Evolutionary conservation across 1,140 invertebrate species (phyloP).

Genomic region (Dryas iulia): DNA sequence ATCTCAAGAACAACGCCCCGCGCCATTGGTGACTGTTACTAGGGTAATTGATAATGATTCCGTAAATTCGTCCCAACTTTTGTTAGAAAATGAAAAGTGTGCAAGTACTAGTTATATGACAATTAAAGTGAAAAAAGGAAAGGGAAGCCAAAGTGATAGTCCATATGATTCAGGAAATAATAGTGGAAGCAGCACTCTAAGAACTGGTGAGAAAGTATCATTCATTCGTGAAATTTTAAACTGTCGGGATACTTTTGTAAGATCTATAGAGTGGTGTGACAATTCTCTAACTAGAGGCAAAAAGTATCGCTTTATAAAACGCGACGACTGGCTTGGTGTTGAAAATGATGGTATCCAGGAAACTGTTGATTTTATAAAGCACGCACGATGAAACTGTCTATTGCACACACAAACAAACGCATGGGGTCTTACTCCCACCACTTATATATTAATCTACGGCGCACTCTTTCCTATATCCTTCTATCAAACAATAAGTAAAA

Average conservation of each 20-base stretch:
- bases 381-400: conserved; percentile 19
- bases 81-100: conserved; percentile 50
- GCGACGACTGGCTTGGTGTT: conserved; percentile 66
- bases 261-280: conserved; percentile 72
- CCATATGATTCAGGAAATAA: conserved; percentile 39
- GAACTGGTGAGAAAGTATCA: conserved; percentile 69
- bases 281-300: conserved; percentile 69
- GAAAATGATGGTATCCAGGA: conserved; percentile 55
- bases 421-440: background rate
- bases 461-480: background rate
- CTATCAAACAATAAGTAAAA: background rate
- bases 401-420: background rate
- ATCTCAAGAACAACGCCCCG: conserved; percentile 32
- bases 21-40: conserved; percentile 37
- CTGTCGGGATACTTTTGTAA: conserved; percentile 61
- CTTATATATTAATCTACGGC: background rate
- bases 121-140: conserved; percentile 38
- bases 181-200: conserved; percentile 48
- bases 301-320: conserved; percentile 59
- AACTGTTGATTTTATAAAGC: conserved; percentile 35
- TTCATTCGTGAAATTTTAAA: conserved; percentile 65
- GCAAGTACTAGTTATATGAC: conserved; percentile 32
- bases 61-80: conserved; percentile 49
- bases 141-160: conserved; percentile 29
- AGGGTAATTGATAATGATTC: conserved; percentile 49